These are phyloP conservation scores for Brevimyrus niger DNA, from an alignment of 2,113 vertebrate species.

Conservation along the genomic window DNA sequence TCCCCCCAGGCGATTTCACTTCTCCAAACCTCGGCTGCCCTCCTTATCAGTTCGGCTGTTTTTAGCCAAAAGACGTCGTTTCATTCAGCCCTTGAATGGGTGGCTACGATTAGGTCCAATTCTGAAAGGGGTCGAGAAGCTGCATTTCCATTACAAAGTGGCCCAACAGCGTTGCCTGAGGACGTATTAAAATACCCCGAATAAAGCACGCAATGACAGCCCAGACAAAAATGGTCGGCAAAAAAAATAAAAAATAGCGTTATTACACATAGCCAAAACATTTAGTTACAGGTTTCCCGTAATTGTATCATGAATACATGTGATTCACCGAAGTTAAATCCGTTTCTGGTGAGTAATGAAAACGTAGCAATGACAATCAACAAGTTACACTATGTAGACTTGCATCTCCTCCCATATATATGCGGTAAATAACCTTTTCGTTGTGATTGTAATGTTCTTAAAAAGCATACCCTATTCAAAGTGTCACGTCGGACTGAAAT, in stretches of 20 bases:
- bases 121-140: background rate
- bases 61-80: background rate
- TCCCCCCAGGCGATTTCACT: slow-evolving; percentile 13
- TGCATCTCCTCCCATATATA: background rate
- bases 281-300: background rate
- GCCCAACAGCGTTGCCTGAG: background rate
- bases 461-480: background rate
- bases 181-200: background rate
- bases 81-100: background rate
- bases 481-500: background rate
- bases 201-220: background rate
- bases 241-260: background rate
- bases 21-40: slow-evolving; percentile 17
- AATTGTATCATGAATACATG: background rate
- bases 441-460: background rate
- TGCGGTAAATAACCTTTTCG: background rate
- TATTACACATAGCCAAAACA: background rate
- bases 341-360: background rate
- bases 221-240: background rate
- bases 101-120: background rate
- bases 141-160: background rate
- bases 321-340: background rate
- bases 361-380: background rate
- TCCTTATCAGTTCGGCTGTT: background rate
- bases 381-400: background rate